Evolutionary conservation across 2,113 vertebrate species (phyloP).

Genomic region (Epinephelus cyanopodus): DNA sequence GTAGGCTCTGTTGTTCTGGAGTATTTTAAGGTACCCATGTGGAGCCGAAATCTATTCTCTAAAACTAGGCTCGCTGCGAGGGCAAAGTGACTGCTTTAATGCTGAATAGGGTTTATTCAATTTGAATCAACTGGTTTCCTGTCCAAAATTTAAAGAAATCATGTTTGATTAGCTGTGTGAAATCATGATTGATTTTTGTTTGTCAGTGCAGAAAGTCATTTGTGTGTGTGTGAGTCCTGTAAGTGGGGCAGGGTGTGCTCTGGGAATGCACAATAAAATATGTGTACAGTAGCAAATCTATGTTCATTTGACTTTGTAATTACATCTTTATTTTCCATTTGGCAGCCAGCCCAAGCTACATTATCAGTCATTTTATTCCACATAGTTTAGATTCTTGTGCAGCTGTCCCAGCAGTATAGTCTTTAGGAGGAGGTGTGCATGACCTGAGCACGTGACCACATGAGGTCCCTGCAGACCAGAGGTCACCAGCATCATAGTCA

Average conservation of each 20-base stretch:
- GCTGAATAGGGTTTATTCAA: conserved; percentile 45
- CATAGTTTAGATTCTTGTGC: not conserved
- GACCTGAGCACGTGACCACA: conserved; percentile 28
- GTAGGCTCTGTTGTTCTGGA: not conserved
- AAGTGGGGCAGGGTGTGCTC: conserved; percentile 1
- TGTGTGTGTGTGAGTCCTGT: not conserved
- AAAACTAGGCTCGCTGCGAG: conserved; percentile 25
- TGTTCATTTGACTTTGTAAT: conserved; percentile 65
- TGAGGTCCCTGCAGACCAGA: conserved; percentile 37
- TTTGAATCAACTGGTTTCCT: conserved; percentile 51
- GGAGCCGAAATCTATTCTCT: conserved; percentile 7
- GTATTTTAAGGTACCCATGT: conserved; percentile 1
- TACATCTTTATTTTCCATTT: conserved; percentile 63
- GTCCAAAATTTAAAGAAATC: conserved; percentile 55
- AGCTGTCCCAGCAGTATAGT: not conserved
- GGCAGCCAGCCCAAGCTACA: conserved; percentile 35
- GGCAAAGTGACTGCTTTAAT: conserved; percentile 33
- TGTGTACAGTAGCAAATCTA: conserved; percentile 54
- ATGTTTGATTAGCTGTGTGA: conserved; percentile 66
- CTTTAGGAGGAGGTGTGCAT: not conserved
- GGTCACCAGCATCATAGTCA: conserved; percentile 47
- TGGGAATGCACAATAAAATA: conserved; percentile 45
- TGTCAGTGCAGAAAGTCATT: conserved; percentile 28
- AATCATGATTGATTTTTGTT: conserved; percentile 64
- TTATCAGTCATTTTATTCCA: conserved; percentile 29